Conservation (phyloP, 1,140 invertebrate genomes). For the Pantala flavescens region DNA sequence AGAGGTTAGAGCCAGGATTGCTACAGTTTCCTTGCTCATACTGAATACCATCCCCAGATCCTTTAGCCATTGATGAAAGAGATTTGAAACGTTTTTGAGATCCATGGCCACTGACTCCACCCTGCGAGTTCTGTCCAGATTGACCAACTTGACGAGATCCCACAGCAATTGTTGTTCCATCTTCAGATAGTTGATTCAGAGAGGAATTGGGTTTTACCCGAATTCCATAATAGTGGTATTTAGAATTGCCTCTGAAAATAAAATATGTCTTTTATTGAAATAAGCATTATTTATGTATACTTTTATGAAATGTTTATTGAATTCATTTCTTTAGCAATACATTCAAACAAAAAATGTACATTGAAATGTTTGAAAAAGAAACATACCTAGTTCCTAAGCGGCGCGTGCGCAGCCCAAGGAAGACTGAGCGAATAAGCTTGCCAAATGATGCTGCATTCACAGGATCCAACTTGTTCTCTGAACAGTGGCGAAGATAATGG, state of each 20-base stretch:
- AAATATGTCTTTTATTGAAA: neutral
- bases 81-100: conserved; percentile 36
- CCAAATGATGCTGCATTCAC: conserved; percentile 99
- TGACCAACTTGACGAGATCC: neutral
- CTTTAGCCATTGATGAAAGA: neutral
- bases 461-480: conserved; percentile 87
- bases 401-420: conserved; percentile 86
- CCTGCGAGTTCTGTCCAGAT: conserved; percentile 11
- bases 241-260: conserved; percentile 85
- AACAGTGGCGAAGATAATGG: conserved; percentile 92
- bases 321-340: neutral
- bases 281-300: neutral
- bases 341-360: neutral
- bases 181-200: conserved; percentile 51
- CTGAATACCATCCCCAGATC: neutral
- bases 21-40: conserved; percentile 13
- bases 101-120: conserved; percentile 21
- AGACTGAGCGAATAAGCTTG: conserved; percentile 95
- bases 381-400: conserved; percentile 78
- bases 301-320: neutral
- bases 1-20: conserved; percentile 11
- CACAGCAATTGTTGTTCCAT: conserved; percentile 36
- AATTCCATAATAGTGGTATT: conserved; percentile 99
- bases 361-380: no score
- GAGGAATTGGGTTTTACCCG: conserved; percentile 82